phyloP scores from a whole-genome alignment of 2,797 vertebrate genomes.

The Pelodytes ibericus region DNA sequence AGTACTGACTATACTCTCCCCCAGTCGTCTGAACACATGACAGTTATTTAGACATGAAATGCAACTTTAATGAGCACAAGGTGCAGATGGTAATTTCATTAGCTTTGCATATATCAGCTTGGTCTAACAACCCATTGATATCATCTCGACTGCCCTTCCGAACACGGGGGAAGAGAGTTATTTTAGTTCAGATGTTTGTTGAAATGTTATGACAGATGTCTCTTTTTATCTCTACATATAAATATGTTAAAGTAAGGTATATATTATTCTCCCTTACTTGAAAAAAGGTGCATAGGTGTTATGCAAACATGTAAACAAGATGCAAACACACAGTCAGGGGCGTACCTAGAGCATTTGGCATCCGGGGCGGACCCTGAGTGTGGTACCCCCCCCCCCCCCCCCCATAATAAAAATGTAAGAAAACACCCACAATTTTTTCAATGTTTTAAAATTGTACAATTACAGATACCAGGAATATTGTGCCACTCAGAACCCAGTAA shows the following conservation, averaged over 20 bases:
- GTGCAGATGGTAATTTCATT: conserved; percentile 71
- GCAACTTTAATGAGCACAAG: conserved; percentile 65
- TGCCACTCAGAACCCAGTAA: no score
- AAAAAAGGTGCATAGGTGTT: no score
- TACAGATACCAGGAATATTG: no score
- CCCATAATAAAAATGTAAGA: no score
- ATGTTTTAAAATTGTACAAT: no score
- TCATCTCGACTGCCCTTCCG: neutral
- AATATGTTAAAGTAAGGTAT: neutral
- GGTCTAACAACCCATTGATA: neutral
- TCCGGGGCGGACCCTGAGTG: no score
- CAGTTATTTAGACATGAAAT: conserved; percentile 68
- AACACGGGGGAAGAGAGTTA: neutral
- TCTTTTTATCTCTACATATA: neutral
- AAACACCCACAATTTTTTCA: no score
- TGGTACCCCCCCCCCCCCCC: no score
- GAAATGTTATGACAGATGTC: neutral
- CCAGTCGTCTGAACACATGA: conserved; percentile 70
- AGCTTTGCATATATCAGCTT: conserved; percentile 39
- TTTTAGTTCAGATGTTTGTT: neutral
- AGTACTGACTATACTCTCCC: conserved; percentile 13
- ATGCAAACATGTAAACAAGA: no score
- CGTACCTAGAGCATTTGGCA: no score
- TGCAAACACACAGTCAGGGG: no score
- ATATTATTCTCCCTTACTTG: no score